phyloP scores from a whole-genome alignment of 2,888 invertebrate genomes.

The Osmoderma eremita region DNA sequence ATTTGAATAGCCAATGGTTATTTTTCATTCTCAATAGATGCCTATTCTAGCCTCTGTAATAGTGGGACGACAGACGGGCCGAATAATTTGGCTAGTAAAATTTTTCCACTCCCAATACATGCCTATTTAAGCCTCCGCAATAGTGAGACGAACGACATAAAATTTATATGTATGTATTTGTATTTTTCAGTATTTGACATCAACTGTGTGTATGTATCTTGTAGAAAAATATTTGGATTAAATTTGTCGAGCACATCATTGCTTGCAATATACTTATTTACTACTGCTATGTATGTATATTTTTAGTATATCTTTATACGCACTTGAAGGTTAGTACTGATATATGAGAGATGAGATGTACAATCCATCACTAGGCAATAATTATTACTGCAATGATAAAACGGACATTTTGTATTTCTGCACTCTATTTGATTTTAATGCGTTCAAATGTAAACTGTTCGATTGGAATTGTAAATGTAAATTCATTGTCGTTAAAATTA shows the following conservation, averaged over 20 bases:
- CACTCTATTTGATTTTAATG: conserved; percentile 8
- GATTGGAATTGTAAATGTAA: conserved; percentile 13
- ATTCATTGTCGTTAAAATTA: conserved; percentile 2
- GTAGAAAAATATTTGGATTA: conserved; percentile 1
- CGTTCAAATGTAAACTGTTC: not conserved
- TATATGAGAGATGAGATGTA: conserved; percentile 2
- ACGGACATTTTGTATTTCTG: conserved; percentile 6
- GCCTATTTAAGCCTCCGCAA: too few species aligned
- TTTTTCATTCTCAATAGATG: too few species aligned
- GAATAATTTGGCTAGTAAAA: too few species aligned
- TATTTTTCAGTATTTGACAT: not conserved
- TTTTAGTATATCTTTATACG: conserved; percentile 9
- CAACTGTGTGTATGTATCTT: not conserved
- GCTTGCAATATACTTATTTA: not conserved
- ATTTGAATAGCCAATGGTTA: too few species aligned
- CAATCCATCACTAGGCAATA: conserved; percentile 12
- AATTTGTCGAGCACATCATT: conserved; percentile 2
- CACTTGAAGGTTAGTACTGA: conserved; percentile 3
- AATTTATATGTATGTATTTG: too few species aligned
- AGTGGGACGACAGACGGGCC: too few species aligned
- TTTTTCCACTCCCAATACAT: too few species aligned
- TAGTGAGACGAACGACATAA: too few species aligned
- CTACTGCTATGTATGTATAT: not conserved
- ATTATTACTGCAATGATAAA: conserved; percentile 12
- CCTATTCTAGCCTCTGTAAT: too few species aligned